A percentile compares a stretch with the other conserved stretches of the same genome.
phyloP scores from a whole-genome alignment of 2,113 vertebrate genomes.

The Sinocyclocheilus anophthalmus region DNA sequence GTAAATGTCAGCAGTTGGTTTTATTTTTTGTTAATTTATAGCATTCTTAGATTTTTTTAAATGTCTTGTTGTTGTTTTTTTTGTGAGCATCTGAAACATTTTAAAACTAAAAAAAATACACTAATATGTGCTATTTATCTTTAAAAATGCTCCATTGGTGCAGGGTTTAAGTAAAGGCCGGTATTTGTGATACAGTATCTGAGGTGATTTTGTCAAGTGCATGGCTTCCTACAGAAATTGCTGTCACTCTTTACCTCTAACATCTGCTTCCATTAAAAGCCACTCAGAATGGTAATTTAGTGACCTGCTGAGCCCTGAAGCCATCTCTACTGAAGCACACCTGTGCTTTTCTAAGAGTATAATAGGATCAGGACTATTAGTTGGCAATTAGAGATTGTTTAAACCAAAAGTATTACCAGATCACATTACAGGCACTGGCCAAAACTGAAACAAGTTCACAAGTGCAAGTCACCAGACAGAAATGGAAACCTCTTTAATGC shows the following conservation, averaged over 20 bases:
- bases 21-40: not conserved
- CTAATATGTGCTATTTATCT: not conserved
- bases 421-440: slow-evolving; percentile 45
- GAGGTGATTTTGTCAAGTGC: slow-evolving; percentile 3
- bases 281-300: slow-evolving; percentile 46
- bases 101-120: not conserved
- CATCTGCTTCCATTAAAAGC: slow-evolving; percentile 59
- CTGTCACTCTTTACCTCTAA: slow-evolving; percentile 44
- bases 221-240: slow-evolving; percentile 38
- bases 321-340: slow-evolving; percentile 54
- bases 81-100: not conserved
- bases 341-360: slow-evolving; percentile 54
- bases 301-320: slow-evolving; percentile 52
- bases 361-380: slow-evolving; percentile 65
- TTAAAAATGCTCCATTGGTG: not conserved
- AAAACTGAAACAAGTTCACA: slow-evolving; percentile 44
- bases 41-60: not conserved
- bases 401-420: slow-evolving; percentile 53
- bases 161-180: slow-evolving; percentile 6
- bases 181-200: slow-evolving; percentile 20
- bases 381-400: slow-evolving; percentile 69
- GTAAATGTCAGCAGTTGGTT: not conserved
- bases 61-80: not conserved
- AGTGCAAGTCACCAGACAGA: slow-evolving; percentile 48
- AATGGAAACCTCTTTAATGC: slow-evolving; percentile 15